Evolutionary conservation across 2,797 vertebrate genomes (phyloP), one percentile per base, ranked within the genome.

Genomic region (Garrulus glandarius): DNA sequence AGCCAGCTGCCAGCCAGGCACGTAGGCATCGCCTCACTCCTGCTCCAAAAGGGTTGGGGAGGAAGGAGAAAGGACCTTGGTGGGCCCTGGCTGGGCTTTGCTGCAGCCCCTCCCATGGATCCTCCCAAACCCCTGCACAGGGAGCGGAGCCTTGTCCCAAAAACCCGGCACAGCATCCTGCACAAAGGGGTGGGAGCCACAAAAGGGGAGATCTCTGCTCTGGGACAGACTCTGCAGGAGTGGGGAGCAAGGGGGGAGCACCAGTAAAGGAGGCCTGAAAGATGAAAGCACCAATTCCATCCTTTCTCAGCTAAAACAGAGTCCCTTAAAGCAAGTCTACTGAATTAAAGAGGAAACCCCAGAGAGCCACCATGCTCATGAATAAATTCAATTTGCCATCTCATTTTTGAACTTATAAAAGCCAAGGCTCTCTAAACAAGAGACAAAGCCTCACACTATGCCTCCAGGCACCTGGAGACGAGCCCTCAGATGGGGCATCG

Each of bases 291-390:
- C 41, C 37, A 0, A 80, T 71, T 61, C 52, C 61, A n/a, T 84
- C 60, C 60, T 85, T 92, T 59, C 87, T 74, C 56, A 49, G 79
- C 71, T 72, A 44, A 87, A 95, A 93, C 39, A 43, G 72, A 94
- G 82, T 74, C 82, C 85, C 88, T 93, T 88, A 93, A 94, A 95
- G 88, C 85, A 74, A 90, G 76, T 80, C 85, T 86, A 64, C 88
- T 86, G 90, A 95, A 95, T 96, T 95, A 95, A 96, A 96, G 85
- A 88, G 72, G 84, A 96, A 95, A 89, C 94, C 84, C 93, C 82
- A 81, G 94, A 93, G 91, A 95, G 87, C 49, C 77, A 86, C 91
- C 78, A 37, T 68, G 81, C 74, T 95, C 96, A 82, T 65, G 87
- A 93, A 89, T 89, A 95, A 91, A 96, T 92, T 93, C 92, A 93